Base-by-base conservation (phyloP, 1,140 invertebrate genomes). In the Dreissena polymorpha region DNA sequence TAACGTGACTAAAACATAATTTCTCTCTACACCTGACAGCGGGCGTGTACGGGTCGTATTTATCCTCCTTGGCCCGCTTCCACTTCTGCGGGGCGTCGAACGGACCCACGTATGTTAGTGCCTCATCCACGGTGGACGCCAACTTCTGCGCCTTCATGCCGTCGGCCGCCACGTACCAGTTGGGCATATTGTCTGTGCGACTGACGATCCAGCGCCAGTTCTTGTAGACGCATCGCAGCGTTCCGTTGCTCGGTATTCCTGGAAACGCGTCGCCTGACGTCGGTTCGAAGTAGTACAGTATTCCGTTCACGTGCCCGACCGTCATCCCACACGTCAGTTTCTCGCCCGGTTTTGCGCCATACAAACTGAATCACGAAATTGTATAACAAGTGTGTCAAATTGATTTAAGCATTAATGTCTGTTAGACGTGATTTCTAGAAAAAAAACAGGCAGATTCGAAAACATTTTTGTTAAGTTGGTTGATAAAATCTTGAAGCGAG, bases 241-340 rank as follows among this genome's bases (percentile, higher is more conserved):
- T 74, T 63, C 75, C 64, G 0, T 81, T 76, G 10, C 78, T 65
- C 0, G 53, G 25, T 16, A 90, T 77, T 14, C 72, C 72, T 21
- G 55, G n/a, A 81, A 89, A 90, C 29, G 18, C 10, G 7, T 68
- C 49, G 0, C 55, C 60, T 10, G 14, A 10, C 1, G 80, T 39
- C n/a, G 89, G 88, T 18, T 80, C 76, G 10, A 90, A n/a, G 49
- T 79, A 83, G 72, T 79, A 89, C 55, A 89, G 81, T 21, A 67
- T 83, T 16, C 89, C 89, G 5, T 87, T 77, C 7, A 86, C 86
- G 72, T 89, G 88, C 14, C 53, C 49, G n/a, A 88, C 23, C 18
- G 71, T 84, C 16, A 90, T 25, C 68, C 73, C 72, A 82, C 64
- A 79, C 21, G 8, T 64, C 69, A 25, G 21, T 25, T 29, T 76